Percentiles rank a stretch among this genome's conserved stretches.
Evolutionary conservation across 2,113 vertebrate species (phyloP).

Genomic region (Orycteropus afer): DNA sequence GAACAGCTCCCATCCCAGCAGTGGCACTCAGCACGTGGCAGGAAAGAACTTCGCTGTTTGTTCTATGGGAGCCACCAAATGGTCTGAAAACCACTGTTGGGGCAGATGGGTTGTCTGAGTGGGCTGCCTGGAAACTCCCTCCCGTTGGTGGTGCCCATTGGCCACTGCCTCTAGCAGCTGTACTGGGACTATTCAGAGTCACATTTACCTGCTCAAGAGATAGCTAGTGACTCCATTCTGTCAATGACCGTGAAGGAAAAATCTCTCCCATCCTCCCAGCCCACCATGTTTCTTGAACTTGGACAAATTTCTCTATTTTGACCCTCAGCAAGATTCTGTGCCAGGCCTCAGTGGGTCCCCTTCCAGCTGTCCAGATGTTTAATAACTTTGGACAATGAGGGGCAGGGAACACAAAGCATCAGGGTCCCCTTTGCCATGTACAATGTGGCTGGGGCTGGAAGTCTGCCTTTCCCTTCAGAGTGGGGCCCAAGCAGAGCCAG

Average conservation of each 20-base stretch:
- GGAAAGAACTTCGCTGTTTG: not conserved
- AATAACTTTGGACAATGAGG: not conserved
- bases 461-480: not conserved
- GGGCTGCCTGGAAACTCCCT: not conserved
- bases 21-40: not conserved
- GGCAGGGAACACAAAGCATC: too few relatives aligned
- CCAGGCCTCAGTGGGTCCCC: not conserved
- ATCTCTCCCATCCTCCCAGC: not conserved
- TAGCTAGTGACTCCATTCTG: not conserved
- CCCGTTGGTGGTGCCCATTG: rapidly evolving
- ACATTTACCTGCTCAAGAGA: not conserved
- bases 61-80: not conserved
- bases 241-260: too few relatives aligned
- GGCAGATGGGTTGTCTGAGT: not conserved
- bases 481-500: rapidly evolving
- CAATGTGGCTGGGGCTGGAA: not conserved
- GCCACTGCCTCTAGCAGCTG: not conserved
- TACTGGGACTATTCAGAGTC: not conserved
- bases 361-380: not conserved
- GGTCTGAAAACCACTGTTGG: not conserved
- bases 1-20: rapidly evolving
- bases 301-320: not conserved
- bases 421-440: too few relatives aligned
- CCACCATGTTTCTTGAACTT: not conserved
- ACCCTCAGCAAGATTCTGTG: not conserved